Conservation (phyloP, 2,888 invertebrate genomes). For the Sphaerophoria taeniata region DNA sequence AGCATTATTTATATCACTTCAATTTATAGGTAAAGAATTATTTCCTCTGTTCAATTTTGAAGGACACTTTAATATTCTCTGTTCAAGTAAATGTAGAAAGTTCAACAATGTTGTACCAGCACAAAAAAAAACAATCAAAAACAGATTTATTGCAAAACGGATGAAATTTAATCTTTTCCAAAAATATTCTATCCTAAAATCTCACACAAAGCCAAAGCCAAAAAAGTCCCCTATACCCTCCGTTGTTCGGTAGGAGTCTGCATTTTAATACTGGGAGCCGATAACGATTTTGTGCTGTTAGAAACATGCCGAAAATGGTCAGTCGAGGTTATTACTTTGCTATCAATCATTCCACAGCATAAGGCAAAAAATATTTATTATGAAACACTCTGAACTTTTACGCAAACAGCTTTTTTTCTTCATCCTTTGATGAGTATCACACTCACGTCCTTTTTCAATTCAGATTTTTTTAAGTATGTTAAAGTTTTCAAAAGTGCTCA, state of each 20-base stretch:
- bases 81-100: no score
- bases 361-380: slow-evolving; percentile 47
- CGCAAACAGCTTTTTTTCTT: slow-evolving; percentile 38
- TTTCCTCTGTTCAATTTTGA: no score
- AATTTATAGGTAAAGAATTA: no score
- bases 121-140: slow-evolving; percentile 19
- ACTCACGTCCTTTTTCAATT: slow-evolving; percentile 43
- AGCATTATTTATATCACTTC: no score
- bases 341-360: slow-evolving; percentile 38
- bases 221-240: background rate
- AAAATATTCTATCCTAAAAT: background rate
- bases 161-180: slow-evolving; percentile 10
- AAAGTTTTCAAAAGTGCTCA: slow-evolving; percentile 54
- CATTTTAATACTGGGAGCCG: slow-evolving; percentile 4
- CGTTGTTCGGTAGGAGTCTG: no score
- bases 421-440: slow-evolving; percentile 1
- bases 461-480: slow-evolving; percentile 46
- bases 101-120: no score
- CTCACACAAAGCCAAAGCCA: background rate
- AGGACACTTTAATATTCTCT: no score
- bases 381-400: slow-evolving; percentile 52
- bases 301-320: slow-evolving; percentile 8
- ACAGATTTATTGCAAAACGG: slow-evolving; percentile 14
- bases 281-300: background rate
- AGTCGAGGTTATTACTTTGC: slow-evolving; percentile 40